phyloP scores from a whole-genome alignment of 2,113 vertebrate species.

The Saguinus midas region DNA sequence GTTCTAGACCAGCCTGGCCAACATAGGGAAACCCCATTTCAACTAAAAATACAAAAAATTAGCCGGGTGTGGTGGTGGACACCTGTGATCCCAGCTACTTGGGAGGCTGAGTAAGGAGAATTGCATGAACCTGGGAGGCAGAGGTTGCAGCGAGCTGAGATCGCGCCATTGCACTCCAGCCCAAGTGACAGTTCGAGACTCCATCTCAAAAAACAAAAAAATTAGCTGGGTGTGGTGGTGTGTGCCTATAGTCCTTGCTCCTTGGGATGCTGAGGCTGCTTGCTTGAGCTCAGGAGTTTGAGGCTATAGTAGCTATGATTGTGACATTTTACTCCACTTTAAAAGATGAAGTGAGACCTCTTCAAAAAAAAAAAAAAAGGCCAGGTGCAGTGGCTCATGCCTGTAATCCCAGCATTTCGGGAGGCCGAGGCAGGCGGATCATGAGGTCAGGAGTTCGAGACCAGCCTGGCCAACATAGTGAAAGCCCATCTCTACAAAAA shows the following conservation, averaged over 20 bases:
- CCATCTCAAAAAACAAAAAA: no score
- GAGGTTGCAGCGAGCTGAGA: background rate
- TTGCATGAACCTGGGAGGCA: background rate
- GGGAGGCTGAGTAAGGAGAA: background rate
- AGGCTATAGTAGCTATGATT: background rate
- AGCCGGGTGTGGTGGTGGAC: background rate
- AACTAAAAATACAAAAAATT: background rate
- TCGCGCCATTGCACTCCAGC: background rate
- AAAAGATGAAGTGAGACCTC: background rate
- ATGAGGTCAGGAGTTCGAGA: no score
- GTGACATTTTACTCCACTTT: background rate
- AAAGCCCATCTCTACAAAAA: no score
- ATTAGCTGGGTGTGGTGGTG: no score
- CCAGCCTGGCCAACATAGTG: no score
- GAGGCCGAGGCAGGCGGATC: no score
- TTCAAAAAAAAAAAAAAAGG: background rate
- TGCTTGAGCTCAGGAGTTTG: no score
- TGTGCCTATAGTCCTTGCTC: no score
- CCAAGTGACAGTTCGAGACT: no score
- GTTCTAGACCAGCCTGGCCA: background rate
- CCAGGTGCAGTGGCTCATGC: no score
- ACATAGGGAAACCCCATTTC: background rate
- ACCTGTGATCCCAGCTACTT: background rate
- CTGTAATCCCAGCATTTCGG: no score
- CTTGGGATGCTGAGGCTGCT: no score